phyloP scores from a whole-genome alignment of 2,113 vertebrate species.

The Dascyllus trimaculatus region DNA sequence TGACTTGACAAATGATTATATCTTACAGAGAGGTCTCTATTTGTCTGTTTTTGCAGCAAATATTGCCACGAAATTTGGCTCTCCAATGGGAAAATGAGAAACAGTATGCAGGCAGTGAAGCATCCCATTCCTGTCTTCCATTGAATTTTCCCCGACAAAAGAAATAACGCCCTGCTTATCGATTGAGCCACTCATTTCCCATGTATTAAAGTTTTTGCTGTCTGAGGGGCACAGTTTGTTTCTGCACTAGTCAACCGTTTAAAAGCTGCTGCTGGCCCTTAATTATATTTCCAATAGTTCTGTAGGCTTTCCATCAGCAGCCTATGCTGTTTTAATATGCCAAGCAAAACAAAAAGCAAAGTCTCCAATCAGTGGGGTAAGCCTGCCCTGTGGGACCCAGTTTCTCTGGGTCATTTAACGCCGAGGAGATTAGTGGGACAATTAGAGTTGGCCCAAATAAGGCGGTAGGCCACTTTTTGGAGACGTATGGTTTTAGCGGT shows the following conservation, averaged over 20 bases:
- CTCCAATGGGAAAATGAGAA: slow-evolving; percentile 64
- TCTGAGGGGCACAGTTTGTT: slow-evolving; percentile 80
- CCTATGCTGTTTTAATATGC: slow-evolving; percentile 75
- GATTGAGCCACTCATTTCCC: slow-evolving; percentile 77
- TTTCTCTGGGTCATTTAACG: slow-evolving; percentile 79
- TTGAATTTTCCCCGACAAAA: slow-evolving; percentile 68
- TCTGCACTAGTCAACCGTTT: slow-evolving; percentile 81
- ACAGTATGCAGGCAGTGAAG: slow-evolving; percentile 53
- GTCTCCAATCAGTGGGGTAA: slow-evolving; percentile 73
- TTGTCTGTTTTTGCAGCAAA: slow-evolving; percentile 58
- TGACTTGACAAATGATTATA: slow-evolving; percentile 64
- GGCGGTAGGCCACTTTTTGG: slow-evolving; percentile 67
- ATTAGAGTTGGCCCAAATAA: slow-evolving; percentile 81
- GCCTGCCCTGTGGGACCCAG: slow-evolving; percentile 68
- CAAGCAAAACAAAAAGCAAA: slow-evolving; percentile 76
- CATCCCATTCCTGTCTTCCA: slow-evolving; percentile 61
- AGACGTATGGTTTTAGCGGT: slow-evolving; percentile 60
- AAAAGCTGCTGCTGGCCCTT: slow-evolving; percentile 81
- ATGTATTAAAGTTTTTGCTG: slow-evolving; percentile 77
- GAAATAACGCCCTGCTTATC: slow-evolving; percentile 73
- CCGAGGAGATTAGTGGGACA: slow-evolving; percentile 80
- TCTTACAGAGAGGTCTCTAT: slow-evolving; percentile 49
- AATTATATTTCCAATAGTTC: slow-evolving; percentile 86
- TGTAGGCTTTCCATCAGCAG: slow-evolving; percentile 71
- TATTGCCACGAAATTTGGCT: slow-evolving; percentile 53